Percentiles rank a stretch among this genome's conserved stretches.
These are phyloP conservation scores for Antheraea pernyi DNA, from an alignment of 1,140 invertebrate genomes.

Conservation along the genomic window DNA sequence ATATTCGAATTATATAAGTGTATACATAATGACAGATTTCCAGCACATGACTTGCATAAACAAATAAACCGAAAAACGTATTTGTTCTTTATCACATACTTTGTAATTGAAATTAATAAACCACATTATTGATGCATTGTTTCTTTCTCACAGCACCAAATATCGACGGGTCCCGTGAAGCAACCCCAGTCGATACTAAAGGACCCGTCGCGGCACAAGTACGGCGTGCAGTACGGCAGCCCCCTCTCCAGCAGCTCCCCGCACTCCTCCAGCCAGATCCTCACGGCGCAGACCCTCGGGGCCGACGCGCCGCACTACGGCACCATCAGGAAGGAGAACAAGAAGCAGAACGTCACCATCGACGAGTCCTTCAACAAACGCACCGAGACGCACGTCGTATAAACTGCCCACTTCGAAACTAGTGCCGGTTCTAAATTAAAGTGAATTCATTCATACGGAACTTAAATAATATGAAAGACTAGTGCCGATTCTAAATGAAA, in stretches of 20 bases:
- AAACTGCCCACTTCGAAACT: slow-evolving; percentile 17
- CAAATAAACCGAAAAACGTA: too few species aligned
- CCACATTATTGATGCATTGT: neutral
- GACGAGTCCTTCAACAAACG: slow-evolving; percentile 68
- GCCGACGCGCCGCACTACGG: slow-evolving; percentile 72
- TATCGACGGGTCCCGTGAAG: slow-evolving; percentile 64
- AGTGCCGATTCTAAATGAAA: slow-evolving; percentile 30
- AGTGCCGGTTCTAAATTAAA: neutral
- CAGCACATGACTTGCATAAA: too few species aligned
- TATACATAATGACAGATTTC: too few species aligned
- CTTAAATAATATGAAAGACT: neutral
- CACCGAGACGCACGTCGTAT: slow-evolving; percentile 71
- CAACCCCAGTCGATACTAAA: slow-evolving; percentile 82
- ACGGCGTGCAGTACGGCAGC: slow-evolving; percentile 77
- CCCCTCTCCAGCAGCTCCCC: slow-evolving; percentile 67
- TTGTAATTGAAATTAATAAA: too few species aligned
- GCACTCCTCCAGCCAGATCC: slow-evolving; percentile 70
- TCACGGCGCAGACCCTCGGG: slow-evolving; percentile 72
- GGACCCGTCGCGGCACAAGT: slow-evolving; percentile 80
- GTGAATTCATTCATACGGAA: slow-evolving; percentile 25
- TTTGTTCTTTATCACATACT: too few species aligned
- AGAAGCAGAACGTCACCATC: slow-evolving; percentile 75
- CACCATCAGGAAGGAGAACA: slow-evolving; percentile 74
- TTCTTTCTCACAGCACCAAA: slow-evolving; percentile 49
- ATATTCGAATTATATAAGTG: too few species aligned